A percentile compares a stretch with the other conserved stretches of the same genome.
phyloP scores from a whole-genome alignment of 2,113 vertebrate species.

The Nerophis ophidion region DNA sequence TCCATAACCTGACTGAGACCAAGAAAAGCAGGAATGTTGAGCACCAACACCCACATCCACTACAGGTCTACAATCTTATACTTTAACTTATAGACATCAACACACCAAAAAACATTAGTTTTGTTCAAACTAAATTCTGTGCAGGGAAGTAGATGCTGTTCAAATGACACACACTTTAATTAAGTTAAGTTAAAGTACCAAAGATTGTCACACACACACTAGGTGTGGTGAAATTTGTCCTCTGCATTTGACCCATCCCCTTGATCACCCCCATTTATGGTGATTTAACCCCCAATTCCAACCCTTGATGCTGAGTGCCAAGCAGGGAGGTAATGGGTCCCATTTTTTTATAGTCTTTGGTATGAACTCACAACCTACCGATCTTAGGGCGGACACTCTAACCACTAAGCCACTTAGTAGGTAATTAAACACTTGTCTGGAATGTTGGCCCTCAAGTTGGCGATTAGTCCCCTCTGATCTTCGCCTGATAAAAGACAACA shows the following conservation, averaged over 20 bases:
- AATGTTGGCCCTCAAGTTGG: slow-evolving; percentile 42
- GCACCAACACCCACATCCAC: slow-evolving; percentile 11
- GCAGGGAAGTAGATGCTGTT: background rate
- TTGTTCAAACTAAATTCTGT: background rate
- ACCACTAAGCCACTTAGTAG: too few relatives aligned
- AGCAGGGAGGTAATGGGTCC: too few relatives aligned
- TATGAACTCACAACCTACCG: too few relatives aligned
- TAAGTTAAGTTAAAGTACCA: too few relatives aligned
- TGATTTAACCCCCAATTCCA: too few relatives aligned
- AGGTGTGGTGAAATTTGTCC: too few relatives aligned
- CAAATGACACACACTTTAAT: background rate
- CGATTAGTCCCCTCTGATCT: slow-evolving; percentile 43
- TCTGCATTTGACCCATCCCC: too few relatives aligned
- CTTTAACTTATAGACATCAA: background rate
- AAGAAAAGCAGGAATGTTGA: slow-evolving; percentile 29
- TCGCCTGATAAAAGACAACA: slow-evolving; percentile 45
- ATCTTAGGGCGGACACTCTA: too few relatives aligned
- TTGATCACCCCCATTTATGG: too few relatives aligned
- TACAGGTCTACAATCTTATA: slow-evolving; percentile 6
- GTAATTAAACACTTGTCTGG: slow-evolving; percentile 23
- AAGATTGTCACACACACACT: too few relatives aligned
- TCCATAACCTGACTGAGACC: slow-evolving; percentile 19
- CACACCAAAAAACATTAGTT: background rate
- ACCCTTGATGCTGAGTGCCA: too few relatives aligned
- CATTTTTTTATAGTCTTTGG: too few relatives aligned